Conservation (phyloP, 2,888 invertebrate species). For the Cryptocheilus praepositus region DNA sequence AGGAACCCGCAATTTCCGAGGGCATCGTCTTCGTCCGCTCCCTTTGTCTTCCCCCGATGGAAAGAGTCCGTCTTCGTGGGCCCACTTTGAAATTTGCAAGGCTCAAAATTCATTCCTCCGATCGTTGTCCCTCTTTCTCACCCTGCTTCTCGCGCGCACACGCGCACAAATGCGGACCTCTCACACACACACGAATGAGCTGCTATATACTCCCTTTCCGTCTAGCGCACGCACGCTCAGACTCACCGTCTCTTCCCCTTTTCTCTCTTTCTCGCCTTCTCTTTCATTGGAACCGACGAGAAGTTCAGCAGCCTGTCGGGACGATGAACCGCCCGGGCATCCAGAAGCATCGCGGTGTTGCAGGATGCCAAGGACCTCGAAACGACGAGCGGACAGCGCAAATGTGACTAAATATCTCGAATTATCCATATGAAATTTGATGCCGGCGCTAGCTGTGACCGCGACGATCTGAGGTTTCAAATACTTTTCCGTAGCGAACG, state of each 20-base stretch:
- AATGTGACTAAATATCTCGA: too few relatives aligned
- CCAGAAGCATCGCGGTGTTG: too few relatives aligned
- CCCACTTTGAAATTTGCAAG: constrained; percentile 25
- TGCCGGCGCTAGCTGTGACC: constrained; percentile 5
- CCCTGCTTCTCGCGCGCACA: constrained; percentile 12
- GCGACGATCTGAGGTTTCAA: too few relatives aligned
- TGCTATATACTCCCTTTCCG: too few relatives aligned
- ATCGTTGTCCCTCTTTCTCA: constrained; percentile 25
- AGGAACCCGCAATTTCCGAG: constrained; percentile 48
- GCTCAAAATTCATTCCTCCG: constrained; percentile 29
- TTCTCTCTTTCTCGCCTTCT: background rate
- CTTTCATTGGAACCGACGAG: background rate
- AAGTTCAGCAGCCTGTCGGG: constrained; percentile 10
- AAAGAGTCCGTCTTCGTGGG: constrained; percentile 8
- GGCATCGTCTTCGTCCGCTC: constrained; percentile 39
- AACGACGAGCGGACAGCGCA: too few relatives aligned
- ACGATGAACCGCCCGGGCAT: constrained; percentile 7
- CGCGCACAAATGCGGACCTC: too few relatives aligned
- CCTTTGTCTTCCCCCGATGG: constrained; percentile 36
- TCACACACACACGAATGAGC: too few relatives aligned
- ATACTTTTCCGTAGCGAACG: too few relatives aligned
- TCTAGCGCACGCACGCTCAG: too few relatives aligned
- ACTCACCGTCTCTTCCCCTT: background rate
- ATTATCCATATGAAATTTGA: background rate
- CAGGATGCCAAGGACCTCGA: too few relatives aligned